Base-by-base conservation (phyloP, 2,888 invertebrate genomes). In the Eupithecia abbreviata region DNA sequence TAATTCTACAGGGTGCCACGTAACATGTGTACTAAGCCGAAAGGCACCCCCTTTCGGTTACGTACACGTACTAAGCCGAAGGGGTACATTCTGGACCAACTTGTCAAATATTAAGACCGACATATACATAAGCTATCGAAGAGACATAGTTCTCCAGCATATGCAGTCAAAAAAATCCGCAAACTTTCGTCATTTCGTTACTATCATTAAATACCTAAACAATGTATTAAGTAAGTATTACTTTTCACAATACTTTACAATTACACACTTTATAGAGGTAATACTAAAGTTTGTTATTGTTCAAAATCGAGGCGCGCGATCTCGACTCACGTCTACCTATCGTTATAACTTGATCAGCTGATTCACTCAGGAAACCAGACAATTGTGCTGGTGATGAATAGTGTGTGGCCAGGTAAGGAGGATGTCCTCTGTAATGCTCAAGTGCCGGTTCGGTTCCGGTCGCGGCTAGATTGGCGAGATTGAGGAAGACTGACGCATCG, bases 361-460 rank as follows among this genome's bases (percentile, higher is more conserved):
- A 77, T 72, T 74, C 74, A 77, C 70, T 43, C 67, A 74, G 77
- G 77, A 77, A 72, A 49, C 72, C 41, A 15, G 18, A 42, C 74
- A 51, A 67, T 68, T 73, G 42, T 10, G 5, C 43, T 30, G 70
- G 51, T 71, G 51, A 68, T 69, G n/a, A 15, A 2, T 71, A 42
- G 30, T 66, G 71, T 71, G 71, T 67, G 71, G 47, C 12, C 74
- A 74, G 74, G 74, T 74, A 71, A 73, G 71, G 43, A 77, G 73
- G 77, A 77, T 69, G 68, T 74, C 51, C 69, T 69, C 69, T 12
- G 69, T 45, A 9, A n/a, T 10, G 62, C 62, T 30, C 30, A 47
- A 47, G 69, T 69, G 69, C 69, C 47, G 69, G 69, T 69, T 69
- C 47, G 69, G 18, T 69, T 69, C 69, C 69, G 69, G 69, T 69